Conservation (phyloP, 2,113 vertebrate species). For the Callopanchax toddi region DNA sequence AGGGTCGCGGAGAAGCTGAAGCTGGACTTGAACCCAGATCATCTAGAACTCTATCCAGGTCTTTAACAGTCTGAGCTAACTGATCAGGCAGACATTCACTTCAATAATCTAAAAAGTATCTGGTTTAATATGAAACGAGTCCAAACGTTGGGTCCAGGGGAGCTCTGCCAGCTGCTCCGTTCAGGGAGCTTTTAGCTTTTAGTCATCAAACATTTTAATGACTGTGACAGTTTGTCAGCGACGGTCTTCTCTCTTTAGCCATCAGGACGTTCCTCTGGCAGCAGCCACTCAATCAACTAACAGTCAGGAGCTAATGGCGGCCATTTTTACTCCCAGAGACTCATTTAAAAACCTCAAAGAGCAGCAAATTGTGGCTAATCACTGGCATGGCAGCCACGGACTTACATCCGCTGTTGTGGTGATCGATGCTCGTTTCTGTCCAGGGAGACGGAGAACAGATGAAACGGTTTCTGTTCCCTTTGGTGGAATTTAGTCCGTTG, state of each 20-base stretch:
- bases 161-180: too few relatives aligned
- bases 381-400: slow-evolving; percentile 4
- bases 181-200: not conserved
- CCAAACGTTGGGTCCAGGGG: too few relatives aligned
- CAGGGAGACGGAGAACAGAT: not conserved
- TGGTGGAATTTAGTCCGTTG: not conserved
- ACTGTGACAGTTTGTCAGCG: not conserved
- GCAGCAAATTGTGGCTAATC: slow-evolving; percentile 27
- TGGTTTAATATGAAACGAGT: too few relatives aligned
- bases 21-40: too few relatives aligned
- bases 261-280: slow-evolving; percentile 2
- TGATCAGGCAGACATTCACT: too few relatives aligned
- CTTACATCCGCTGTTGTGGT: slow-evolving; percentile 16
- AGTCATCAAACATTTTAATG: not conserved
- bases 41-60: too few relatives aligned
- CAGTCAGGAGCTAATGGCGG: slow-evolving; percentile 28
- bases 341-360: slow-evolving; percentile 30
- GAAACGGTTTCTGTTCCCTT: slow-evolving; percentile 7
- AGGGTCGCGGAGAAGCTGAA: too few relatives aligned
- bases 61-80: too few relatives aligned
- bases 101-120: too few relatives aligned
- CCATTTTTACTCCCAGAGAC: slow-evolving; percentile 22
- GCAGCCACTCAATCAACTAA: slow-evolving; percentile 17
- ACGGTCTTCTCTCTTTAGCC: slow-evolving; percentile 2
- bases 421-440: slow-evolving; percentile 18